Conservation (phyloP, 1,140 invertebrate species). For the Macrocentrus cingulum region DNA sequence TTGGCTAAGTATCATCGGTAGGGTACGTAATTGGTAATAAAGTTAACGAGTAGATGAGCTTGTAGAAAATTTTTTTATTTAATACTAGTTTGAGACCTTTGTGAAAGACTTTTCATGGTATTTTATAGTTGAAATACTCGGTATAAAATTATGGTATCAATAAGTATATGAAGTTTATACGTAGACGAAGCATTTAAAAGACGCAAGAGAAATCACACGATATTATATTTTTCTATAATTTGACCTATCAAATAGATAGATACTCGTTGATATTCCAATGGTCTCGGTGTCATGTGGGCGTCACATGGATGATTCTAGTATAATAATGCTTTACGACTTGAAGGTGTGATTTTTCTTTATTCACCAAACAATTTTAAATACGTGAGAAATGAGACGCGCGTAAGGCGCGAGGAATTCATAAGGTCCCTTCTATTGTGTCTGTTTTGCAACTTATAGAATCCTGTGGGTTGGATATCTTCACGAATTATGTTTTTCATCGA, state of each 20-base stretch:
- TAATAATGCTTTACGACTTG: constrained; percentile 23
- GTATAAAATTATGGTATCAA: too few relatives aligned
- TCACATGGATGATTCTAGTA: not conserved
- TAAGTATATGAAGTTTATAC: too few relatives aligned
- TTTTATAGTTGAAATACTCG: too few relatives aligned
- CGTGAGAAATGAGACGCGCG: constrained; percentile 26
- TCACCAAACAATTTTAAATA: constrained; percentile 19
- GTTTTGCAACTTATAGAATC: constrained; percentile 15
- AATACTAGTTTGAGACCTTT: too few relatives aligned
- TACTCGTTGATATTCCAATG: not conserved
- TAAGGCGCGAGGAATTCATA: constrained; percentile 31
- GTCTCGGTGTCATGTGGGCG: not conserved
- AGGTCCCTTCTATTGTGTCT: constrained; percentile 27
- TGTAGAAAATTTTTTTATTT: too few relatives aligned
- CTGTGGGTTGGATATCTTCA: constrained; percentile 29
- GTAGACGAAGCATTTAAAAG: too few relatives aligned
- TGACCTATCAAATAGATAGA: constrained; percentile 14
- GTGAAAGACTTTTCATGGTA: too few relatives aligned
- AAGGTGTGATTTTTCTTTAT: constrained; percentile 15
- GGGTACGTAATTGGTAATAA: too few relatives aligned
- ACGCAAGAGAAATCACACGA: too few relatives aligned
- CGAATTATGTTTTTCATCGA: constrained; percentile 22
- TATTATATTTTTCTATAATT: not conserved
- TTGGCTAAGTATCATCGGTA: too few relatives aligned
- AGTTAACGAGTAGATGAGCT: too few relatives aligned